Conservation (phyloP, 2,797 vertebrate genomes). For the Balearica regulorum region DNA sequence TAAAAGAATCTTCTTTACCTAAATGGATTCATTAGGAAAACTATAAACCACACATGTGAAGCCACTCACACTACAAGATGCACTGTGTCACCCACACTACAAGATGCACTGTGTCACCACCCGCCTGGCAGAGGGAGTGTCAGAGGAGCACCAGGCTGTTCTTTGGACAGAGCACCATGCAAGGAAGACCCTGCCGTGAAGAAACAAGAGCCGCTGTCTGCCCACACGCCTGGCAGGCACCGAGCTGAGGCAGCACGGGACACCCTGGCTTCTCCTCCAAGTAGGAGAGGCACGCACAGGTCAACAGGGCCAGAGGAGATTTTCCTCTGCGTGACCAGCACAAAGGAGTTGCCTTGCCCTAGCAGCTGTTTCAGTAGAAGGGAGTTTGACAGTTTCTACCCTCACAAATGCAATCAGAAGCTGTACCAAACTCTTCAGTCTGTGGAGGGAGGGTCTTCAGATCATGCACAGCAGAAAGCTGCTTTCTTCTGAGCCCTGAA, state of each 20-base stretch:
- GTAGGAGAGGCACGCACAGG: too few species aligned
- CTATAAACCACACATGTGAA: slow-evolving; percentile 37
- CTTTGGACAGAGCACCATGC: neutral
- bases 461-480: rapidly evolving
- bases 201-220: neutral
- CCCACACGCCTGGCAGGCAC: rapidly evolving
- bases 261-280: neutral
- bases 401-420: neutral
- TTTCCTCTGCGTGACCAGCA: neutral
- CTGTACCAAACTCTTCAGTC: neutral
- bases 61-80: neutral
- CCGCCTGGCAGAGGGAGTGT: neutral
- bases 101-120: neutral
- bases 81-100: neutral
- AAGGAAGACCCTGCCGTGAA: neutral
- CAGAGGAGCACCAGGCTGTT: neutral
- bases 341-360: neutral
- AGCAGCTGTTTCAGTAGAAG: neutral
- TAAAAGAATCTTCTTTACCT: slow-evolving; percentile 53
- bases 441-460: neutral
- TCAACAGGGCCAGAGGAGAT: neutral
- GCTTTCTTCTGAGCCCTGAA: neutral
- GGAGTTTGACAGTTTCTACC: neutral
- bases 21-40: slow-evolving; percentile 46
- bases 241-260: neutral